A percentile compares a stretch with the other conserved stretches of the same genome.
These are phyloP conservation scores for Melanotaenia maccullochi DNA, from an alignment of 2,797 vertebrate genomes.

Conservation along the genomic window DNA sequence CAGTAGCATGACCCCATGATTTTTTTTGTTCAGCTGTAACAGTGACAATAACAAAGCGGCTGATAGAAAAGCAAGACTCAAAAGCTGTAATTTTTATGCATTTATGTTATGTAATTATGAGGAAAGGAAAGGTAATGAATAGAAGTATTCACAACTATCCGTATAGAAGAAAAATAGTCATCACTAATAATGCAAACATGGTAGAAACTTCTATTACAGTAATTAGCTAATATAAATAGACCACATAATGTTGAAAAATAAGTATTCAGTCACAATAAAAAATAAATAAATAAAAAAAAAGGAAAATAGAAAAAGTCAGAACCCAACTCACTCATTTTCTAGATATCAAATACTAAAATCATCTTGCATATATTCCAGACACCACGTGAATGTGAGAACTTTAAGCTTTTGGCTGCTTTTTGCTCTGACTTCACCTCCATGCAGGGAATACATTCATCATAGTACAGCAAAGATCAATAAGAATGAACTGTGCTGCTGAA, in stretches of 20 bases:
- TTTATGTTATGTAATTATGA: not conserved
- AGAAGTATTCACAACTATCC: not conserved
- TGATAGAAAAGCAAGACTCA: not conserved
- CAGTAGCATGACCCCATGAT: not conserved
- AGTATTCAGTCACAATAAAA: not conserved
- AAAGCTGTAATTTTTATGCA: not conserved
- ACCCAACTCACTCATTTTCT: not conserved
- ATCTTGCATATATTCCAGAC: conserved; percentile 28
- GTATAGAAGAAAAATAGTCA: not conserved
- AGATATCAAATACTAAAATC: conserved; percentile 10
- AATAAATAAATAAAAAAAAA: not conserved
- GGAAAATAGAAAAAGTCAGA: not conserved
- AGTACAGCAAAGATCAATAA: conserved; percentile 89
- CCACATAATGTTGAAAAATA: not conserved
- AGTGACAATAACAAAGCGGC: not conserved
- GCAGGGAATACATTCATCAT: conserved; percentile 88
- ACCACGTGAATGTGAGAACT: conserved; percentile 53
- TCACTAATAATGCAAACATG: not conserved
- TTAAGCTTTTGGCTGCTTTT: conserved; percentile 33
- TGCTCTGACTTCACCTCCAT: conserved; percentile 62
- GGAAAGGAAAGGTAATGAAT: not conserved
- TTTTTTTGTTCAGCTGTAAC: not conserved
- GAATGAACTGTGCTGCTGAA: conserved; percentile 92
- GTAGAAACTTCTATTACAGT: not conserved
- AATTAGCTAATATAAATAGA: conserved; percentile 1